Conservation (phyloP, 2,113 vertebrate species). For the Heterochromis multidens region DNA sequence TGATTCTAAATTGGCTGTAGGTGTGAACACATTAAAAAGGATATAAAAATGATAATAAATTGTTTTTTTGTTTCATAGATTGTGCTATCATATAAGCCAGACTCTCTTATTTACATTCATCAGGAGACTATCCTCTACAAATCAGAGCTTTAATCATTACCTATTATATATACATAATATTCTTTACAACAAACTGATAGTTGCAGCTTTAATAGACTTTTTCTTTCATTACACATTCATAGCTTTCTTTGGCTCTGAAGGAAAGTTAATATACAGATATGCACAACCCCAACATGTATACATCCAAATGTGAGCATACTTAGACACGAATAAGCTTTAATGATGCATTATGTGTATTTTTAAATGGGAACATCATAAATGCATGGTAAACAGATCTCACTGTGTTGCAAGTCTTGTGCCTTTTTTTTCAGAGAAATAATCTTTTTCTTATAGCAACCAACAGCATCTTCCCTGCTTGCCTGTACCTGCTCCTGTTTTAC, state of each 20-base stretch:
- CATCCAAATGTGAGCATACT: neutral
- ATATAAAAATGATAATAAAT: neutral
- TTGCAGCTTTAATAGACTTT: neutral
- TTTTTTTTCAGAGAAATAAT: neutral
- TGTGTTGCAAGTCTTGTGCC: neutral
- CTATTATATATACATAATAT: neutral
- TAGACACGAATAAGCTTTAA: neutral
- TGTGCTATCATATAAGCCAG: neutral
- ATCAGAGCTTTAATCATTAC: neutral
- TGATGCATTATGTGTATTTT: neutral
- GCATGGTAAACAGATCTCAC: neutral
- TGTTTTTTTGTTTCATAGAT: neutral
- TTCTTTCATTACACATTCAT: constrained; percentile 36
- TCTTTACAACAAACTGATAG: neutral
- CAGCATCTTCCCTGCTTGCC: neutral
- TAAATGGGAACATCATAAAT: neutral
- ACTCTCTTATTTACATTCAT: neutral
- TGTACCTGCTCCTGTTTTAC: neutral
- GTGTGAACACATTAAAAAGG: neutral
- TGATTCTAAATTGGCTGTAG: neutral
- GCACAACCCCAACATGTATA: neutral
- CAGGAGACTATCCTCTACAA: neutral
- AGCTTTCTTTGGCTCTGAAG: constrained; percentile 9
- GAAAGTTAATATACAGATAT: neutral
- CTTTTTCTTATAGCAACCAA: neutral